These are phyloP conservation scores for Euwallacea fornicatus DNA, from an alignment of 1,140 invertebrate genomes.

Conservation along the genomic window DNA sequence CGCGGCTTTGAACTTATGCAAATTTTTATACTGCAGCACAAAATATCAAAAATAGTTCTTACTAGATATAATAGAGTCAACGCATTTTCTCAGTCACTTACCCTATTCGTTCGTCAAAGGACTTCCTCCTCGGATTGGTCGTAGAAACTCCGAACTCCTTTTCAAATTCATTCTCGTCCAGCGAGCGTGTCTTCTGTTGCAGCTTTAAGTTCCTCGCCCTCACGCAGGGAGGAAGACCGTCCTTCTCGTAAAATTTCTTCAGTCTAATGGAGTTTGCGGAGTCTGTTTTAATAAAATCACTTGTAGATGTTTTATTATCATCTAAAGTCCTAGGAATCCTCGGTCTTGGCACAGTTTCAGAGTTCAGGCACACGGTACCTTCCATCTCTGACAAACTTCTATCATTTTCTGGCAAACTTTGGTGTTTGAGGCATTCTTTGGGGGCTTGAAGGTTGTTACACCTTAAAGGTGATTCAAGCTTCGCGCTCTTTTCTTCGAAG, in stretches of 20 bases:
- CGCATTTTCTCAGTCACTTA: constrained; percentile 35
- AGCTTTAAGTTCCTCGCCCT: constrained; percentile 61
- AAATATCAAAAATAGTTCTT: too few species aligned
- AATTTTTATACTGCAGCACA: too few species aligned
- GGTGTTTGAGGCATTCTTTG: background rate
- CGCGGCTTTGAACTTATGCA: too few species aligned
- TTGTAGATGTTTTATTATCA: constrained; percentile 1
- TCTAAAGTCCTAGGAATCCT: background rate
- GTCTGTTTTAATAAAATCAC: background rate
- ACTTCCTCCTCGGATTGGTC: constrained; percentile 52
- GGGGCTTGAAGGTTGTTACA: background rate
- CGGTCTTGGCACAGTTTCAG: background rate
- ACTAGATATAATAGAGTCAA: background rate
- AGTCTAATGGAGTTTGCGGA: constrained; percentile 8
- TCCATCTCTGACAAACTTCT: background rate
- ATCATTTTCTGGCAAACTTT: background rate
- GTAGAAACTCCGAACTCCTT: constrained; percentile 61
- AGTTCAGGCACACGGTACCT: background rate
- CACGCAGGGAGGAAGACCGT: constrained; percentile 58
- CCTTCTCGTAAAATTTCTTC: constrained; percentile 45
- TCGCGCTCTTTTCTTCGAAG: constrained; percentile 39
- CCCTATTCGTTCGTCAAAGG: constrained; percentile 57
- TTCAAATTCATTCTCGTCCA: constrained; percentile 71
- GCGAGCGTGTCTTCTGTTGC: constrained; percentile 67
- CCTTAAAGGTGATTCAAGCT: background rate